Evolutionary conservation across 2,888 invertebrate genomes (phyloP).

Genomic region (Oscheius sp.): DNA sequence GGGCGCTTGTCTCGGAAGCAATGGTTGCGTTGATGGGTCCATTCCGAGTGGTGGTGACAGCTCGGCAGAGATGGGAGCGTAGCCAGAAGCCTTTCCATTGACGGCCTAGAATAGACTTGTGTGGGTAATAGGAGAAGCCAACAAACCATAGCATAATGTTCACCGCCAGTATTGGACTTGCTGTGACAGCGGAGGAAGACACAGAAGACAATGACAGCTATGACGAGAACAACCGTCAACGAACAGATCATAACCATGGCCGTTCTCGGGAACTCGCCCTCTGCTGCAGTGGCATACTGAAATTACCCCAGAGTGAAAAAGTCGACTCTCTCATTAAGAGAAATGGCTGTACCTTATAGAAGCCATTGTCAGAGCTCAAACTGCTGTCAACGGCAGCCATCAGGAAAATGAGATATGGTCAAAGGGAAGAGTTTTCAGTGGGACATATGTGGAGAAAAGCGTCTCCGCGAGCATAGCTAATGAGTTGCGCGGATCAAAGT

Average conservation of each 20-base stretch:
- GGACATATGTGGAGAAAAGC: conserved; percentile 15
- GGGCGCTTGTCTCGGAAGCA: conserved; percentile 46
- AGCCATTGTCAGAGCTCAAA: conserved; percentile 14
- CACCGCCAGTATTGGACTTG: conserved; percentile 53
- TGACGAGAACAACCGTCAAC: conserved; percentile 62
- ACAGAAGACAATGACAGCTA: conserved; percentile 64
- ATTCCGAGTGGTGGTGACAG: conserved; percentile 65
- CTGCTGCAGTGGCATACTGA: conserved; percentile 33
- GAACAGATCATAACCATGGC: conserved; percentile 64
- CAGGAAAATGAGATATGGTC: background rate
- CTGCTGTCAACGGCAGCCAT: conserved; percentile 24
- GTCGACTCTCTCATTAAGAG: no score
- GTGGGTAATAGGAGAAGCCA: background rate
- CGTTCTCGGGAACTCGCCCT: conserved; percentile 59
- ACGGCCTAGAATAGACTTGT: conserved; percentile 22
- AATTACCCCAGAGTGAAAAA: background rate
- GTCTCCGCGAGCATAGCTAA: conserved; percentile 15
- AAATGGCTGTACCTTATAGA: conserved; percentile 3
- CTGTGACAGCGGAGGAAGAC: conserved; percentile 64
- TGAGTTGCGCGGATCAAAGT: conserved; percentile 25
- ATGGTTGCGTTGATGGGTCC: conserved; percentile 54
- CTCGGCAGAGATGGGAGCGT: conserved; percentile 68
- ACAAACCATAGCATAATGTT: conserved; percentile 62
- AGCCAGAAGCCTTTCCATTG: conserved; percentile 53
- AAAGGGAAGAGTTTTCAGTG: background rate